Evolutionary conservation across 2,113 vertebrate genomes (phyloP).

Genomic region (Callithrix jacchus): DNA sequence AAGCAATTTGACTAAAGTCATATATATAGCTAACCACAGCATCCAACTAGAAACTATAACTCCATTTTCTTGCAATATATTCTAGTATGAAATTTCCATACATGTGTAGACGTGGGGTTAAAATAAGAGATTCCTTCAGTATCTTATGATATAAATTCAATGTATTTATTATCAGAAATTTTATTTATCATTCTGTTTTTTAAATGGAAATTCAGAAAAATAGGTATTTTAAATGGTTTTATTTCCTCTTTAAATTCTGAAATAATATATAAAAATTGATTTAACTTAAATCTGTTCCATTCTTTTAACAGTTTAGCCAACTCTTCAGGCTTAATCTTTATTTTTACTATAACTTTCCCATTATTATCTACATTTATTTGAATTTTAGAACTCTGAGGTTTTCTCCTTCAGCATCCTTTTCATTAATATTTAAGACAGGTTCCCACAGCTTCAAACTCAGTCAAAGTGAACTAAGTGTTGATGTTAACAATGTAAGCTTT

Average conservation of each 20-base stretch:
- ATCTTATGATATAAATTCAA: not conserved
- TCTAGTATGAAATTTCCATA: not conserved
- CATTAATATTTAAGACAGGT: conserved; percentile 3
- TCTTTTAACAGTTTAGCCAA: not conserved
- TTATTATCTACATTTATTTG: not conserved
- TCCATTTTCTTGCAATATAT: not conserved
- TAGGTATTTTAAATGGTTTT: not conserved
- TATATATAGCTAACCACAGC: not conserved
- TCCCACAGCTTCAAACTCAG: not conserved
- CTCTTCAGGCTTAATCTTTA: not conserved
- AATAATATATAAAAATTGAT: not conserved
- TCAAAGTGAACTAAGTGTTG: not conserved
- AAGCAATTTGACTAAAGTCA: conserved; percentile 5
- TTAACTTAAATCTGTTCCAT: not conserved
- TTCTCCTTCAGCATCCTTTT: not conserved
- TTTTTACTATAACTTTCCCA: not conserved
- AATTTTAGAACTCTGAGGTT: conserved; percentile 19
- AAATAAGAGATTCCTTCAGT: not conserved
- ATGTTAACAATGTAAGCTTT: not conserved
- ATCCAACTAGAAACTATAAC: not conserved
- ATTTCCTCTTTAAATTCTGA: conserved; percentile 17
- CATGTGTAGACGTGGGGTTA: not conserved
- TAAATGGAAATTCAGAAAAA: not conserved
- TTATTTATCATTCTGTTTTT: not conserved
- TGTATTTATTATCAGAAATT: not conserved